phyloP scores from a whole-genome alignment of 2,113 vertebrate genomes.

The Callocephalon fimbriatum region DNA sequence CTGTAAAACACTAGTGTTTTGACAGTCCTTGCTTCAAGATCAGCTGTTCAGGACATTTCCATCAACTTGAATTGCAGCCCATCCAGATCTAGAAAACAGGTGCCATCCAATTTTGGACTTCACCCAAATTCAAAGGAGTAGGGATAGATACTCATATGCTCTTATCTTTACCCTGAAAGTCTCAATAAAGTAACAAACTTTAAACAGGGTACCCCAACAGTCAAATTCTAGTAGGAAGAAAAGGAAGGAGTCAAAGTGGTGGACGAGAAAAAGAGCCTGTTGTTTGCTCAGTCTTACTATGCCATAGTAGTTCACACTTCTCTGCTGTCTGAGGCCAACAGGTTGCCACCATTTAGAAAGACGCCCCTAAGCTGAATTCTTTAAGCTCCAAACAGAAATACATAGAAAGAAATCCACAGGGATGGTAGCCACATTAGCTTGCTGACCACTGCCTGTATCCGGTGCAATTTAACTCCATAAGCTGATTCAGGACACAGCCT shows the following conservation, averaged over 20 bases:
- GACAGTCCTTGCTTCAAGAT: constrained; percentile 16
- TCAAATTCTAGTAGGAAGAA: not conserved
- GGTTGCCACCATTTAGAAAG: not conserved
- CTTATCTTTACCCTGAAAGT: not conserved
- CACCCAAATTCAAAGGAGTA: not conserved
- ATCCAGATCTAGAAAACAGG: constrained; percentile 27
- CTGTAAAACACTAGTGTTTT: not conserved
- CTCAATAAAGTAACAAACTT: not conserved
- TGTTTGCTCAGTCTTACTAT: not conserved
- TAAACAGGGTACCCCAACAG: not conserved
- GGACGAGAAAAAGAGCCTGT: not conserved
- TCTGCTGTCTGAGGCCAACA: not conserved
- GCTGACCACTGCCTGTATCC: fast-evolving
- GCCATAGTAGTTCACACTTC: fast-evolving
- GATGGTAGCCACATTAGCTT: not conserved
- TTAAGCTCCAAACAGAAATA: not conserved
- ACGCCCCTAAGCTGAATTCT: not conserved
- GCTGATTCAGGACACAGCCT: not conserved
- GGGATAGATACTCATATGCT: not conserved
- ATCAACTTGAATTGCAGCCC: constrained; percentile 18
- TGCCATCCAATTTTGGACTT: constrained; percentile 1
- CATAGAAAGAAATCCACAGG: not conserved
- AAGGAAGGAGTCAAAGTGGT: not conserved
- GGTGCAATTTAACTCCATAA: not conserved
- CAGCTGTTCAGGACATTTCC: constrained; percentile 41